Evolutionary conservation across 2,797 vertebrate genomes (phyloP).

Genomic region (Pteropus rufus): DNA sequence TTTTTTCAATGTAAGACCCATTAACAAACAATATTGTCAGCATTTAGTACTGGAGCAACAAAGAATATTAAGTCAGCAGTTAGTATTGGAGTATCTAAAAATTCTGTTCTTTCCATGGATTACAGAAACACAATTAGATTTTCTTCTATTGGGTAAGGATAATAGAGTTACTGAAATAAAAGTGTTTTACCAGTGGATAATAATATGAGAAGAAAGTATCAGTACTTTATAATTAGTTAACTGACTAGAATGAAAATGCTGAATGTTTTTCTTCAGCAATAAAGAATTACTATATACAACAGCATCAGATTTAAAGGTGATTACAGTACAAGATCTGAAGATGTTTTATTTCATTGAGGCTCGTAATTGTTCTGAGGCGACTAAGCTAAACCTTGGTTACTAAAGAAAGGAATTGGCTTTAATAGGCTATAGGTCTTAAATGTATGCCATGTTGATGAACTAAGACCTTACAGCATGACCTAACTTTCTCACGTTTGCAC

Average conservation of each 20-base stretch:
- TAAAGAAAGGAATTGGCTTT: neutral
- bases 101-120: neutral
- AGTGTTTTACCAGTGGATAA: neutral
- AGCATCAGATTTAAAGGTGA: neutral
- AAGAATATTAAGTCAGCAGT: neutral
- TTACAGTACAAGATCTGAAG: neutral
- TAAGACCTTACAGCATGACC: neutral
- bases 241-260: neutral
- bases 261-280: neutral
- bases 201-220: neutral
- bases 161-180: neutral
- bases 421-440: neutral
- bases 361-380: neutral
- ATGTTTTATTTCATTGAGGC: neutral
- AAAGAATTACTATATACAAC: neutral
- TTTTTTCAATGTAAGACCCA: neutral
- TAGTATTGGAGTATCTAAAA: neutral
- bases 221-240: neutral
- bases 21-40: neutral
- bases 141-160: neutral
- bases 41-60: neutral
- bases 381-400: neutral
- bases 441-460: neutral
- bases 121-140: neutral
- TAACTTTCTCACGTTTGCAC: neutral